These are phyloP conservation scores for Phasianus colchicus DNA, from an alignment of 2,113 vertebrate species.

Conservation along the genomic window DNA sequence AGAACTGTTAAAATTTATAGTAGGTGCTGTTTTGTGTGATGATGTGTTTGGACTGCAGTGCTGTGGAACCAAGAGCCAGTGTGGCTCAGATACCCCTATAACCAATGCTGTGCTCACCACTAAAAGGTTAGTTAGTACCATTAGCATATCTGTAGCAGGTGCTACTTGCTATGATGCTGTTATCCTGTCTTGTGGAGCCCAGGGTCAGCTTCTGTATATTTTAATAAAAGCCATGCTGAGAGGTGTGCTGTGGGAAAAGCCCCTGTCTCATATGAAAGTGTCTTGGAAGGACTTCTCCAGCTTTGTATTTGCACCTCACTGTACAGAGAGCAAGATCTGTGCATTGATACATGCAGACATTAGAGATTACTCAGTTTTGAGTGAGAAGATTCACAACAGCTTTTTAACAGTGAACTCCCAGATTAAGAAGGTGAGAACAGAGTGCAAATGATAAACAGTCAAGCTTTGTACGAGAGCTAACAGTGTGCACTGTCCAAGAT, in stretches of 20 bases:
- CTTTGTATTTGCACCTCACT: neutral
- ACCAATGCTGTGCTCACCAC: neutral
- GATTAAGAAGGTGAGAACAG: neutral
- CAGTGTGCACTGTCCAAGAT: neutral
- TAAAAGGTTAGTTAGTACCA: neutral
- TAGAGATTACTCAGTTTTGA: neutral
- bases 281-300: neutral
- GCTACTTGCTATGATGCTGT: neutral
- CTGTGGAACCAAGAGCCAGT: neutral
- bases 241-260: neutral
- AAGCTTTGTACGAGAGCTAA: neutral
- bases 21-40: neutral
- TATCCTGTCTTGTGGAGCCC: neutral
- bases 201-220: neutral
- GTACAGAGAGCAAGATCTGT: neutral
- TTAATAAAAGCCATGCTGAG: neutral
- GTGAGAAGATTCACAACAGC: neutral
- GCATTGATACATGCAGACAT: fast-evolving
- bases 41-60: neutral
- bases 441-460: neutral
- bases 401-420: neutral
- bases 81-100: neutral
- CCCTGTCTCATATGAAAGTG: neutral
- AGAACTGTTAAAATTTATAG: neutral
- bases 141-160: neutral